Conservation (phyloP, 2,113 vertebrate genomes). For the Phoxinus phoxinus region DNA sequence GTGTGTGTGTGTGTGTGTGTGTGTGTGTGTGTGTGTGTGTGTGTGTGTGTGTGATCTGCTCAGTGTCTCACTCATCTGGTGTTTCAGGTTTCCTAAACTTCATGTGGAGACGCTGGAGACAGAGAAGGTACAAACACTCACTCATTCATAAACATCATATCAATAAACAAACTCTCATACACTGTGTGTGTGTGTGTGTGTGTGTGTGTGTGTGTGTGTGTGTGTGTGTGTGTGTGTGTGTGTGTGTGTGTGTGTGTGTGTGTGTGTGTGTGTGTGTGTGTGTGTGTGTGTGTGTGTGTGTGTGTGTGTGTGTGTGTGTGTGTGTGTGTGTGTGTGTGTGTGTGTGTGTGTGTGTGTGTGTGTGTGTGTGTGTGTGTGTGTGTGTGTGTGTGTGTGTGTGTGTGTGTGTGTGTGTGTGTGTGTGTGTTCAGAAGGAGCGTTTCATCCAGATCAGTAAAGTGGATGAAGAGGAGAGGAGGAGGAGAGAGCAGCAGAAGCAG, state of each 20-base stretch:
- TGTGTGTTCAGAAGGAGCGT: conserved; percentile 85
- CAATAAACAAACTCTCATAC: background rate
- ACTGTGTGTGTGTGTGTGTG: background rate
- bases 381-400: background rate
- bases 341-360: background rate
- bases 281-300: background rate
- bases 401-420: no score
- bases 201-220: background rate
- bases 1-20: background rate
- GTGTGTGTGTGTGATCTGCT: background rate
- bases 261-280: background rate
- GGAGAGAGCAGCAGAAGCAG: conserved; percentile 88
- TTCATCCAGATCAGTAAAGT: conserved; percentile 92
- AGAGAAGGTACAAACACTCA: conserved; percentile 81
- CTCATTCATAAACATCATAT: no score
- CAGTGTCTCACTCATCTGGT: background rate
- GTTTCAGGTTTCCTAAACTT: conserved; percentile 89
- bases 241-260: background rate
- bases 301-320: background rate
- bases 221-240: background rate
- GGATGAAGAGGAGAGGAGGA: conserved; percentile 92
- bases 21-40: background rate
- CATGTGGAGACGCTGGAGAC: conserved; percentile 96
- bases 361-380: background rate
- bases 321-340: background rate